Evolutionary conservation across 1,140 invertebrate genomes (phyloP).

Genomic region (Neodiprion pinetum): DNA sequence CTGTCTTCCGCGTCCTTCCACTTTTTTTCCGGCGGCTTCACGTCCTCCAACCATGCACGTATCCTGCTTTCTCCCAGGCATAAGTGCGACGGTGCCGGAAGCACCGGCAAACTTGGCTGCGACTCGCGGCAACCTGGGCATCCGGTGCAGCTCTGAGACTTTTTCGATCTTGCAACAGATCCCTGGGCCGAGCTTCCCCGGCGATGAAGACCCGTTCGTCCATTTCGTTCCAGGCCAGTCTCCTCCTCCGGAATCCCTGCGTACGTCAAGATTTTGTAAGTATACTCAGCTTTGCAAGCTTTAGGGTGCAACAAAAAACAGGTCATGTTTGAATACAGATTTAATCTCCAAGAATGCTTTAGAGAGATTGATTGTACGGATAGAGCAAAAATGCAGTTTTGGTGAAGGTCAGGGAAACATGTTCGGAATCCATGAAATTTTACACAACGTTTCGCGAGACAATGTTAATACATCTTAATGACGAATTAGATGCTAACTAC

Average conservation of each 20-base stretch:
- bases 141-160: constrained; percentile 63
- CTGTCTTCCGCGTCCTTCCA: constrained; percentile 45
- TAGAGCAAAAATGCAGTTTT: no score
- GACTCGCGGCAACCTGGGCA: constrained; percentile 69
- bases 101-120: constrained; percentile 32
- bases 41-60: constrained; percentile 79
- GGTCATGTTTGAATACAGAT: no score
- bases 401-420: no score
- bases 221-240: constrained; percentile 40
- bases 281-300: no score
- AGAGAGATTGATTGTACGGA: no score
- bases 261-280: background rate
- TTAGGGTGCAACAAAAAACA: no score
- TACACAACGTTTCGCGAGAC: no score
- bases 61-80: constrained; percentile 72
- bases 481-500: background rate
- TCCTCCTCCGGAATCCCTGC: constrained; percentile 82
- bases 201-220: constrained; percentile 50
- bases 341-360: no score
- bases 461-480: no score
- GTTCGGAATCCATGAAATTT: no score
- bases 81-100: constrained; percentile 32
- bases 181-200: constrained; percentile 37
- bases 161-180: constrained; percentile 38
- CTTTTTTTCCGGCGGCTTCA: constrained; percentile 58